phyloP scores from a whole-genome alignment of 2,113 vertebrate species.

The Pterocles burchelli region DNA sequence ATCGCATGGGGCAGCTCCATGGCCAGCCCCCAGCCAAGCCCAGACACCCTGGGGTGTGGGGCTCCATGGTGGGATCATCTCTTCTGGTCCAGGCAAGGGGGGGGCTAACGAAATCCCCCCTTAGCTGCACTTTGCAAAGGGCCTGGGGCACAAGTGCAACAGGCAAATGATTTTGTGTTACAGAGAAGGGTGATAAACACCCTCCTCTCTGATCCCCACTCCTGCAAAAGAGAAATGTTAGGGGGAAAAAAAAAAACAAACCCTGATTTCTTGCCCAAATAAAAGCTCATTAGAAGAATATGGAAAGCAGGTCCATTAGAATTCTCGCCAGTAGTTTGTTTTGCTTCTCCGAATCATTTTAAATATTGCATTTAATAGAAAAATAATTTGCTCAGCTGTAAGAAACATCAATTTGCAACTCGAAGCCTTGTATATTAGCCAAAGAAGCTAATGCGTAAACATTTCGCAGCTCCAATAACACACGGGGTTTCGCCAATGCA shows the following conservation, averaged over 20 bases:
- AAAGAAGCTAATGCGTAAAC: conserved; percentile 69
- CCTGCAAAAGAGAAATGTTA: not conserved
- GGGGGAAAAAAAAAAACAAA: not conserved
- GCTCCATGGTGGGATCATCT: not conserved
- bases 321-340: conserved; percentile 65
- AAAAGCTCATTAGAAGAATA: conserved; percentile 33
- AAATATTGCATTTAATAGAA: conserved; percentile 73
- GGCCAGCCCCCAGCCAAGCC: not conserved
- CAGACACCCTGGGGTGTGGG: too few relatives aligned
- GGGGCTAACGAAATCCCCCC: not conserved
- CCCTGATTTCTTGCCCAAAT: not conserved
- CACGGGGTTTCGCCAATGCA: conserved; percentile 57
- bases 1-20: not conserved
- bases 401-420: conserved; percentile 72
- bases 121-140: not conserved
- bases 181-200: not conserved
- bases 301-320: conserved; percentile 58
- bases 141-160: not conserved
- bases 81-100: not conserved
- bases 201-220: not conserved
- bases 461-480: conserved; percentile 55
- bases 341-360: conserved; percentile 52
- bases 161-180: not conserved
- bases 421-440: conserved; percentile 63
- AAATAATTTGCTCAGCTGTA: conserved; percentile 71